Percentiles rank a stretch among this genome's conserved stretches.
Conservation (phyloP, 2,888 invertebrate species). For the Parthenolecanium corni region DNA sequence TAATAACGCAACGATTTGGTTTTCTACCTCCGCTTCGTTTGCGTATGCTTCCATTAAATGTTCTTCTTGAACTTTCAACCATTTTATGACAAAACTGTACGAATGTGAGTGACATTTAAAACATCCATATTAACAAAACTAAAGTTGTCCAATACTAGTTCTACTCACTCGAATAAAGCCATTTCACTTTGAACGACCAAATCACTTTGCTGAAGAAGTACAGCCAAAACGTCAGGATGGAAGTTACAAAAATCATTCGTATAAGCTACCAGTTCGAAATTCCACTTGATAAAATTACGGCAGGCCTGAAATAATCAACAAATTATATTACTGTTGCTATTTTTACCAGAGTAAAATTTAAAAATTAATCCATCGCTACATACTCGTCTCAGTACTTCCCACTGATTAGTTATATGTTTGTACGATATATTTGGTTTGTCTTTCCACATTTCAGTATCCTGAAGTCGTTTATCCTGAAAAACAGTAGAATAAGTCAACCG, state of each 20-base stretch:
- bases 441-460: conserved; percentile 11
- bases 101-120: neutral
- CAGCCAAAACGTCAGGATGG: conserved; percentile 64
- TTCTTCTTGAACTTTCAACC: conserved; percentile 62
- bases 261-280: conserved; percentile 68
- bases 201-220: conserved; percentile 71
- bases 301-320: conserved; percentile 47
- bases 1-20: neutral
- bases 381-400: conserved; percentile 15
- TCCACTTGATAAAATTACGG: conserved; percentile 80
- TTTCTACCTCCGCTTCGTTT: conserved; percentile 38
- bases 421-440: conserved; percentile 1
- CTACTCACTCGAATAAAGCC: conserved; percentile 55
- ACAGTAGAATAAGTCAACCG: neutral
- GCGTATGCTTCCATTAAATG: conserved; percentile 41
- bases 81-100: conserved; percentile 58
- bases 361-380: neutral
- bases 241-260: conserved; percentile 70
- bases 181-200: conserved; percentile 82
- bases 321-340: neutral
- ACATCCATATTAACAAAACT: neutral
- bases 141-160: neutral
- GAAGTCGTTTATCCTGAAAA: conserved; percentile 10
- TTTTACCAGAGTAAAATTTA: too few species aligned
- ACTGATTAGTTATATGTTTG: conserved; percentile 15